These are phyloP conservation scores for Timema cristinae DNA, from an alignment of 2,888 invertebrate species.

Conservation along the genomic window DNA sequence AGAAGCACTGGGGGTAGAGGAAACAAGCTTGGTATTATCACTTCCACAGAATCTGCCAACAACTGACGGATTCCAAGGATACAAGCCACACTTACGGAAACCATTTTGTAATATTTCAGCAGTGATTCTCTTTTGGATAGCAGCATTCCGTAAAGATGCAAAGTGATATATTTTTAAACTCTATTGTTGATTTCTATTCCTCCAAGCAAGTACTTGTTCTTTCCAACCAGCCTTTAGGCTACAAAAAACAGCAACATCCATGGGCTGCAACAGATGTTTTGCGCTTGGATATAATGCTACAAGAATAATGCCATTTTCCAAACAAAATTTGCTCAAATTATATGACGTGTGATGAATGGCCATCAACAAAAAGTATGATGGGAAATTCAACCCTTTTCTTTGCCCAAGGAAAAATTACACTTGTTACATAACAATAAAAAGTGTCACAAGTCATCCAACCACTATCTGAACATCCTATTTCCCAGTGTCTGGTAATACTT, in stretches of 20 bases:
- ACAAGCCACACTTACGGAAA: background rate
- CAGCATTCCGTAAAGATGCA: background rate
- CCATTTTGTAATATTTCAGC: background rate
- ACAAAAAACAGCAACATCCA: background rate
- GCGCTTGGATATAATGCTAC: background rate
- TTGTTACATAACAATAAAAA: slow-evolving; percentile 3
- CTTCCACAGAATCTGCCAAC: no score
- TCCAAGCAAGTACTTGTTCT: background rate
- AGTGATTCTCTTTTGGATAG: background rate
- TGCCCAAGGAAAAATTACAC: background rate
- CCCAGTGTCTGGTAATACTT: background rate
- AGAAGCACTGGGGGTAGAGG: no score
- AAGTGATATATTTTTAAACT: background rate
- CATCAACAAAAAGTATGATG: slow-evolving; percentile 1
- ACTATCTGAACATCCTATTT: background rate
- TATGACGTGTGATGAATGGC: slow-evolving; percentile 1
- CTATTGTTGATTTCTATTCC: background rate
- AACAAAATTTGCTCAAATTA: background rate
- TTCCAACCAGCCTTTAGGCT: background rate
- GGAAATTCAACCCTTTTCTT: background rate
- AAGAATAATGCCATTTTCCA: background rate
- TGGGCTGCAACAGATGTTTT: background rate
- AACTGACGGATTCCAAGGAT: background rate
- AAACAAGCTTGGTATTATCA: no score
- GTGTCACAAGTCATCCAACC: background rate